These are phyloP conservation scores for Liparis tanakae DNA, from an alignment of 2,797 vertebrate species.

Conservation along the genomic window DNA sequence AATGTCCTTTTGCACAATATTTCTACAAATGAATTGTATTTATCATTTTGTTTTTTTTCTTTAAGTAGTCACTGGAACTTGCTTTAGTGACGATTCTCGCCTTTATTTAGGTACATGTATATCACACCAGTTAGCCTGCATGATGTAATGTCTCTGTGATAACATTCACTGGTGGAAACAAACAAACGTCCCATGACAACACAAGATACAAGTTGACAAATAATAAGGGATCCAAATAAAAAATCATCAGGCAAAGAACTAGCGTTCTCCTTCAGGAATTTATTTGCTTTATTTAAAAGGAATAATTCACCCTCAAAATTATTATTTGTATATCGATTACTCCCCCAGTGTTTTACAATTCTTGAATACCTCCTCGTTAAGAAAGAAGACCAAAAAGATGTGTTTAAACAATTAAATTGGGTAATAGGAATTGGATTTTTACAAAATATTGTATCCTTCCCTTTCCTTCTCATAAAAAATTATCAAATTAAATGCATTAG, in stretches of 20 bases:
- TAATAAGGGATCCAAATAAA: background rate
- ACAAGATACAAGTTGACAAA: background rate
- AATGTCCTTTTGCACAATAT: constrained; percentile 53
- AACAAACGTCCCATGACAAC: background rate
- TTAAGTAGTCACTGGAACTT: constrained; percentile 10
- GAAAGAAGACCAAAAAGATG: background rate
- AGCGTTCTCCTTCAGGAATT: background rate
- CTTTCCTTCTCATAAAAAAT: background rate
- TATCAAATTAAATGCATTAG: background rate
- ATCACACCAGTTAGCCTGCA: constrained; percentile 31
- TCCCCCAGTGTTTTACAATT: background rate
- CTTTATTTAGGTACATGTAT: constrained; percentile 14
- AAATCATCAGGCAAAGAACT: background rate
- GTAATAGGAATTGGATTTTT: background rate
- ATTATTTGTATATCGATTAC: background rate
- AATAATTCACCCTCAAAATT: background rate
- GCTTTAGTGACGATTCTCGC: constrained; percentile 2
- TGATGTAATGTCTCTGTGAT: constrained; percentile 3
- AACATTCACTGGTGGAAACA: background rate
- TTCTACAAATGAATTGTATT: constrained; percentile 44
- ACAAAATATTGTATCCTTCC: background rate
- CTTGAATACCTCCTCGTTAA: background rate
- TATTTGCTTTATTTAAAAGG: constrained; percentile 2
- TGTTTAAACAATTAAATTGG: background rate
- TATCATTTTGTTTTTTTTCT: background rate